Conservation (phyloP, 2,797 vertebrate genomes). For the Cynodonichthys magdalenae region DNA sequence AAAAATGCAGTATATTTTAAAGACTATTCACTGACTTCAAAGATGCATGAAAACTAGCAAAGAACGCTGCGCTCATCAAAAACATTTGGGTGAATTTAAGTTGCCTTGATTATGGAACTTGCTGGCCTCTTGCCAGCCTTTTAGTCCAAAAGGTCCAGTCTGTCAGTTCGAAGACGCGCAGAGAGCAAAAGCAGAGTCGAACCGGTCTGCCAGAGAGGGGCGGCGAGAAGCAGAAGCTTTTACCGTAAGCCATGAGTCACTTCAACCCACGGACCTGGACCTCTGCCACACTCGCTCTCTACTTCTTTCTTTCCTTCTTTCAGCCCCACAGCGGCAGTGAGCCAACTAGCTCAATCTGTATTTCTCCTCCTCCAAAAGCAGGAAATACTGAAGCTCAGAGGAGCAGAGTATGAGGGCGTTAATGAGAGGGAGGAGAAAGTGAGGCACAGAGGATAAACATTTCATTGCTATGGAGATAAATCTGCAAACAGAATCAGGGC, state of each 20-base stretch:
- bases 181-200: slow-evolving; percentile 57
- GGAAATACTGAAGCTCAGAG: slow-evolving; percentile 54
- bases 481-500: slow-evolving; percentile 27
- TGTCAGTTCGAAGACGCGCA: slow-evolving; percentile 48
- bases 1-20: not conserved
- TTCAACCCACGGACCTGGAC: slow-evolving; percentile 77
- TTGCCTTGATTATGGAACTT: slow-evolving; percentile 4
- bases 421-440: slow-evolving; percentile 27
- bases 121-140: slow-evolving; percentile 14
- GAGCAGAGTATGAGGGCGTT: slow-evolving; percentile 31
- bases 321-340: slow-evolving; percentile 50
- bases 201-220: slow-evolving; percentile 70
- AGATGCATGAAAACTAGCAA: not conserved
- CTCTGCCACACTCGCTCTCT: slow-evolving; percentile 69
- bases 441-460: slow-evolving; percentile 45
- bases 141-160: slow-evolving; percentile 37
- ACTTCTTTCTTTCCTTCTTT: slow-evolving; percentile 49
- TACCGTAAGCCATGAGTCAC: slow-evolving; percentile 84
- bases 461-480: slow-evolving; percentile 53
- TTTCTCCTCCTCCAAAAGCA: slow-evolving; percentile 60
- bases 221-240: slow-evolving; percentile 76
- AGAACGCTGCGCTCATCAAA: slow-evolving; percentile 5
- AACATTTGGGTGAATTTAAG: not conserved
- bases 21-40: not conserved
- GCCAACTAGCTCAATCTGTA: slow-evolving; percentile 52